Evolutionary conservation across 92 coral and sea anemone species (phyloP), one percentile per base, ranked within the genome.

Genomic region (Pocillopora grandis): DNA sequence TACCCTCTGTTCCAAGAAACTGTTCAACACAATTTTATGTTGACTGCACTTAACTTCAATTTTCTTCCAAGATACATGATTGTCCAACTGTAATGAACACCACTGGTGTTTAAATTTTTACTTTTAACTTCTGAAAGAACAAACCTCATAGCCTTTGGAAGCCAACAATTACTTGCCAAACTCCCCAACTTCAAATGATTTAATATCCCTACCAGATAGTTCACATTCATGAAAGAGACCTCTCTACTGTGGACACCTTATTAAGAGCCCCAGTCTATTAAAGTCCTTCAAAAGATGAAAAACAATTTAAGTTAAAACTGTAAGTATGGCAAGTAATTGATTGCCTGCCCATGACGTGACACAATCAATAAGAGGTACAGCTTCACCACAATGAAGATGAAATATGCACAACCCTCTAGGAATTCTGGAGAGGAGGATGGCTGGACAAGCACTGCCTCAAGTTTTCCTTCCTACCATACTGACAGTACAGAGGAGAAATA

Each of bases 141-240:
- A 42, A 42, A 42, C 4, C 5, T 42, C 4, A 42, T 42, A 42
- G 52, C 8, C 52, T 42, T 42, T 42, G 52, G 52, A 42, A 42
- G 52, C 52, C 52, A 42, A 42, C 4, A 42, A 3, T 42, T 42
- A 42, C 52, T 7, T 3, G 52, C 52, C 52, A 42, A 42, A 42
- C 52, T 42, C 52, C 5, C 52, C 52, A 42, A 7, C 52, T 42
- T 42, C 8, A 87, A 27, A 80, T 89, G 79, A 89, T 88, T 85
- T 76, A 88, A 13, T 88, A 76, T 55, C 68, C 75, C 18, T 84
- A 78, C 85, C 81, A 17, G 31, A 89, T 80, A 79, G 87, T 80
- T 14, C 87, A 85, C 42, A 84, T 84, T 0, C 92, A 87, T 9
- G 87, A 86, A 81, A 80, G 85, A 57, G 92, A 89, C 60, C 86